Evolutionary conservation across 2,797 vertebrate genomes (phyloP).

Genomic region (Sitta carolinensis): DNA sequence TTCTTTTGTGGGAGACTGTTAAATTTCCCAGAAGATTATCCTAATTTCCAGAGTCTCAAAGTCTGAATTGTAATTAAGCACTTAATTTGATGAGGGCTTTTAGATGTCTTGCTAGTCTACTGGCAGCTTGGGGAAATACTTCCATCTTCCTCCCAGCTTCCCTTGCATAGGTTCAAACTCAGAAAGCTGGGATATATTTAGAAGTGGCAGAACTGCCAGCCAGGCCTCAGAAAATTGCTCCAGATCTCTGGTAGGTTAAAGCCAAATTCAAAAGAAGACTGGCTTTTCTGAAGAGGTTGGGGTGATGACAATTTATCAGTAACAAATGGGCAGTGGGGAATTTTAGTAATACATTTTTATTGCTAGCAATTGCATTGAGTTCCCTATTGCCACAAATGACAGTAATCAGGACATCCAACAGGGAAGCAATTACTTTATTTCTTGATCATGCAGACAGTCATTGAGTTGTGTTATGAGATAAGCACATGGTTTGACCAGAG

Average conservation of each 20-base stretch:
- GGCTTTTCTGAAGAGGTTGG: background rate
- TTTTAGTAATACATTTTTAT: background rate
- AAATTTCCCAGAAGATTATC: constrained; percentile 59
- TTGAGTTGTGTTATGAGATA: background rate
- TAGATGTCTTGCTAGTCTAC: constrained; percentile 43
- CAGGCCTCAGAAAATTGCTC: constrained; percentile 15
- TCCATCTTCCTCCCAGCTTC: constrained; percentile 21
- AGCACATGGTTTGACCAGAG: background rate
- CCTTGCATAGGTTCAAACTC: background rate
- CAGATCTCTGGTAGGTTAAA: background rate
- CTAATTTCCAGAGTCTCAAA: constrained; percentile 61
- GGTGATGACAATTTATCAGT: background rate
- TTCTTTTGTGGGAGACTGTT: constrained; percentile 44
- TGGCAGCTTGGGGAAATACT: constrained; percentile 44
- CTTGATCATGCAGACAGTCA: background rate
- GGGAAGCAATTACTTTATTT: constrained; percentile 12
- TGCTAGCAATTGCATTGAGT: background rate
- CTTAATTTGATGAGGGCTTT: constrained; percentile 60
- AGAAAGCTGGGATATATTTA: constrained; percentile 31
- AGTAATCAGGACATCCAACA: background rate
- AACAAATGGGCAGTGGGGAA: background rate
- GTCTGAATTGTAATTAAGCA: constrained; percentile 68
- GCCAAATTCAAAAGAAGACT: background rate
- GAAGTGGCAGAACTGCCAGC: background rate
- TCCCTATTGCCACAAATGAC: background rate